Percentiles rank a stretch among this genome's conserved stretches.
phyloP scores from a whole-genome alignment of 2,113 vertebrate species.

The Anseranas semipalmata region DNA sequence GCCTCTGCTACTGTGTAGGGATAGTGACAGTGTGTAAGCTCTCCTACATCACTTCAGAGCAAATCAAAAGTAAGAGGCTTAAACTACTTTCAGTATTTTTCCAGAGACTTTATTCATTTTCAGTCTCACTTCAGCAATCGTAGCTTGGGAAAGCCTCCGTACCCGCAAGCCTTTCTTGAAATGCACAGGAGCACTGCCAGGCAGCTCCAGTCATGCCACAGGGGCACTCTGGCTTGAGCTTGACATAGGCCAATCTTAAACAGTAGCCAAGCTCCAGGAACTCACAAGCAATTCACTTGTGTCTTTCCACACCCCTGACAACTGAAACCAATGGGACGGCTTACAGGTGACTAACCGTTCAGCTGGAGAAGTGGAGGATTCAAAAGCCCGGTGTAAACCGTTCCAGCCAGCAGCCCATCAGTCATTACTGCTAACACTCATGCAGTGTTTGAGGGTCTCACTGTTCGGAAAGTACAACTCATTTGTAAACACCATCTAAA shows the following conservation, averaged over 20 bases:
- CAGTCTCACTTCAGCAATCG: not conserved
- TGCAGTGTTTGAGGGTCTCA: not conserved
- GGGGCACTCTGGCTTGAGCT: not conserved
- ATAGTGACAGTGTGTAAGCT: rapidly evolving
- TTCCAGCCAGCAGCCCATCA: not conserved
- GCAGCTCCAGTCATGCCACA: not conserved
- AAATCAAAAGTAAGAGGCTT: not conserved
- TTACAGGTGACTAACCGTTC: not conserved
- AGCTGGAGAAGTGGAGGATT: not conserved
- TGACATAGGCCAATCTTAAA: not conserved
- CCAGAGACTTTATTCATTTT: not conserved
- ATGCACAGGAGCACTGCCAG: not conserved
- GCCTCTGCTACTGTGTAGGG: not conserved
- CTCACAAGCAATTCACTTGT: not conserved
- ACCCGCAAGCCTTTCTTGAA: not conserved
- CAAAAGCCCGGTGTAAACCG: not conserved
- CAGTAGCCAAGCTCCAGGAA: not conserved
- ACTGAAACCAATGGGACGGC: not conserved
- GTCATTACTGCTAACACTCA: not conserved
- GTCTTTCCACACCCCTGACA: not conserved
- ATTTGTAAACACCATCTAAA: not conserved
- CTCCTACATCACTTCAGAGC: not conserved
- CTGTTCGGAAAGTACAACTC: not conserved
- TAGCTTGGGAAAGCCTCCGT: not conserved
- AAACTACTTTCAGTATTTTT: not conserved